Conservation (phyloP, 2,113 vertebrate species). For the Ochotona princeps region DNA sequence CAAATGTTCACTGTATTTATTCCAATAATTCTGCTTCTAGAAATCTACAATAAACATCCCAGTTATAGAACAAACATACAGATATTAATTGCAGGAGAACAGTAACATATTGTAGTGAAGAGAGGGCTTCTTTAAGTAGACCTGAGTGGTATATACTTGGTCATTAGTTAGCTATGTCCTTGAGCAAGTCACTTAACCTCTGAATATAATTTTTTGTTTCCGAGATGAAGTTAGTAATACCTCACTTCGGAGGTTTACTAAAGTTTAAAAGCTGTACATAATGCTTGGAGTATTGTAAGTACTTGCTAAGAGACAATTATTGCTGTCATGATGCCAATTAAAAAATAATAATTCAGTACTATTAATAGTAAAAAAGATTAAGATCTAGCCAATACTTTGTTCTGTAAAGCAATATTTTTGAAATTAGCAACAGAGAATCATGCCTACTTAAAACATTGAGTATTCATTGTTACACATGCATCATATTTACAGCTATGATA, state of each 20-base stretch:
- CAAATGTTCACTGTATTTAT: not conserved
- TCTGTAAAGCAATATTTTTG: conserved; percentile 29
- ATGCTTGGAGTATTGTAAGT: not conserved
- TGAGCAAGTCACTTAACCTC: conserved; percentile 39
- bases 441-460: conserved; percentile 23
- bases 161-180: conserved; percentile 1
- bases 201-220: conserved; percentile 24
- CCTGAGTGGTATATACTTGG: not conserved
- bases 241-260: conserved; percentile 9
- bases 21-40: not conserved
- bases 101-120: not conserved
- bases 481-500: conserved; percentile 1
- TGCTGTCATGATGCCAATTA: not conserved
- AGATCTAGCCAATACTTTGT: not conserved
- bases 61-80: not conserved
- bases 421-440: conserved; percentile 28
- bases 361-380: conserved; percentile 37
- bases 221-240: not conserved
- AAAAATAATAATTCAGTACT: not conserved
- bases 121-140: not conserved
- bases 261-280: not conserved
- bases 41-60: not conserved
- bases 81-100: not conserved
- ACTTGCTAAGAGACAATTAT: not conserved
- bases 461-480: not conserved